Evolutionary conservation across 2,888 invertebrate species (phyloP).

Genomic region (Gymnocheta viridis): DNA sequence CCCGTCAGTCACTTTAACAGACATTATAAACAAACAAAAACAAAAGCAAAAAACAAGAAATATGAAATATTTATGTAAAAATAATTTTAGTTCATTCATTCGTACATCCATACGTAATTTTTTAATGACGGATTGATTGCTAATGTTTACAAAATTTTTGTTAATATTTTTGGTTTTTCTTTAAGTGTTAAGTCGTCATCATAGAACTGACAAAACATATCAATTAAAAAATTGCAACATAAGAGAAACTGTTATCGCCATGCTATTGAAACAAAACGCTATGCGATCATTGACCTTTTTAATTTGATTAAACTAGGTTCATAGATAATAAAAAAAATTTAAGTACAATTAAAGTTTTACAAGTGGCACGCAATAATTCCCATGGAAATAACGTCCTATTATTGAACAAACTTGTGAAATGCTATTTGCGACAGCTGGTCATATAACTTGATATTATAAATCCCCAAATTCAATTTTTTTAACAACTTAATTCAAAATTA

Average conservation of each 20-base stretch:
- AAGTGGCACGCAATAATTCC: too few species aligned
- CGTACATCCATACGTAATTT: slow-evolving; percentile 24
- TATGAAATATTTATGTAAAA: slow-evolving; percentile 4
- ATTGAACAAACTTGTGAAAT: too few species aligned
- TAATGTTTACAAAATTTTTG: slow-evolving; percentile 33
- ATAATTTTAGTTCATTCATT: slow-evolving; percentile 28
- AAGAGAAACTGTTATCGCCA: slow-evolving; percentile 4
- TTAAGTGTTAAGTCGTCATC: slow-evolving; percentile 35
- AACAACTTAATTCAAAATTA: too few species aligned
- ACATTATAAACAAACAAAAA: slow-evolving; percentile 37
- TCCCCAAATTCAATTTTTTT: too few species aligned
- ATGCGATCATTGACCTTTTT: slow-evolving; percentile 13
- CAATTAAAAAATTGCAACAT: slow-evolving; percentile 27
- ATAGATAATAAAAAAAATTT: too few species aligned
- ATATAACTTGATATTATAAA: too few species aligned
- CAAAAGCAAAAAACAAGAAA: slow-evolving; percentile 1
- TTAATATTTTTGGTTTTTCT: slow-evolving; percentile 3
- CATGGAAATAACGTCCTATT: too few species aligned
- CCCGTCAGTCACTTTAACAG: slow-evolving; percentile 51
- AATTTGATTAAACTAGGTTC: slow-evolving; percentile 6
- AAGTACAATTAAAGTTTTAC: too few species aligned
- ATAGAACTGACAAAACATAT: slow-evolving; percentile 21
- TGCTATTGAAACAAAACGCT: not conserved
- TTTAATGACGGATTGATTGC: slow-evolving; percentile 33
- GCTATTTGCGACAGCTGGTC: too few species aligned